Evolutionary conservation across 2,113 vertebrate species (phyloP), one percentile per base, ranked within the genome.

Genomic region (Pavo muticus): DNA sequence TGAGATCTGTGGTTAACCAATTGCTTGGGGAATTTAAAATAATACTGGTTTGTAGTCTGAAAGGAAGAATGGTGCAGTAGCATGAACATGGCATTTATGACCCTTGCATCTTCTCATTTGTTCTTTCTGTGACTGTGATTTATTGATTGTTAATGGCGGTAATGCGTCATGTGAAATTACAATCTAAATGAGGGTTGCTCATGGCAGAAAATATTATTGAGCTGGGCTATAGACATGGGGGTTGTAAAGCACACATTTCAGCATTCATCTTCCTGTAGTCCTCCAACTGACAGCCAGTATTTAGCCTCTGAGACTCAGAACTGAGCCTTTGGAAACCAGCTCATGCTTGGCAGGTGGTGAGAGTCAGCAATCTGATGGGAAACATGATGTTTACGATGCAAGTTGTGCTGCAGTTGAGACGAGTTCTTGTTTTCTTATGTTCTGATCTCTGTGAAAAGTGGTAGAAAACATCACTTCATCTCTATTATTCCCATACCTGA

Each of bases 241-340:
- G 35, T 69, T 73, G 24, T 96, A 84, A 93, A 94, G 37, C 44
- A 24, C 27, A 56, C 13, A 48, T 88, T 88, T 93, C 88, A 72
- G 20, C 69, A 88, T 90, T 65, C 39, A 40, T 95, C 87, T 91
- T 88, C 71, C 42, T 93, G 65, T 48, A 77, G 75, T 71, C 75
- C 65, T 91, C 52, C 76, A 35, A 52, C 65, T 81, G 88, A 37
- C 90, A 96, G 27, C 29, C 52, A 32, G 73, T 88, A 32, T 95
- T 94, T 88, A 94, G 76, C 93, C 91, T 95, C 24, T 84, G 88
- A 87, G 90, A 88, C 50, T 87, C 48, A 25, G 44, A 67, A 80
- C 69, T 54, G 90, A 88, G 88, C 57, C 83, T 94, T 94, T 90
- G 90, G 93, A 95, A 91, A 84, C 12, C 48, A 88, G 37, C n/a